phyloP scores from a whole-genome alignment of 1,140 invertebrate genomes.

The Whitmania pigra region DNA sequence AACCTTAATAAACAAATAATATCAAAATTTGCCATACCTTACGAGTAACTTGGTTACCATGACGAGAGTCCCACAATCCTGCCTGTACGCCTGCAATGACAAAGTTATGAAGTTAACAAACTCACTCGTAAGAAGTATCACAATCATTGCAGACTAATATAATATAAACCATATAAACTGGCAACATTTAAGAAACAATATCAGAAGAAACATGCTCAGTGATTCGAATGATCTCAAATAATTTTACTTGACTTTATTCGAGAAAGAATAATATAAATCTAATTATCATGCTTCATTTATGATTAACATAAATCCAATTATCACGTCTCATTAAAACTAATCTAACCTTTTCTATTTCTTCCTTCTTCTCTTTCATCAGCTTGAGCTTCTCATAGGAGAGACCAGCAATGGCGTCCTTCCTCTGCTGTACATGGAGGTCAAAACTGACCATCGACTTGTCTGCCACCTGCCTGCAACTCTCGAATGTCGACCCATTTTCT shows the following conservation, averaged over 20 bases:
- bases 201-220: no score
- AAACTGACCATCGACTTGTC: conserved; percentile 1
- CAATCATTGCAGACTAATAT: not conserved
- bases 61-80: conserved; percentile 27
- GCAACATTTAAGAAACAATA: not conserved
- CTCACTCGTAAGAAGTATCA: not conserved
- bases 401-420: conserved; percentile 8
- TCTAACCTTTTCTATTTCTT: conserved; percentile 25
- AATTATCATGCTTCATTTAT: no score
- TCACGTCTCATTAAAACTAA: no score
- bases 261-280: no score
- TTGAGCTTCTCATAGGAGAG: conserved; percentile 23
- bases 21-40: conserved; percentile 15
- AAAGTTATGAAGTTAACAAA: not conserved
- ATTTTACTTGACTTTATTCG: no score
- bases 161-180: not conserved
- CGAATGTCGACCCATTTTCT: not conserved
- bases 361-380: conserved; percentile 25
- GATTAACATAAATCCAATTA: no score
- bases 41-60: conserved; percentile 27
- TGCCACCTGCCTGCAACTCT: not conserved
- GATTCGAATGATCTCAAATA: no score
- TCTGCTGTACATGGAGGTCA: conserved; percentile 1
- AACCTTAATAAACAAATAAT: not conserved
- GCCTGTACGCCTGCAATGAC: conserved; percentile 26